Base-by-base conservation (phyloP, 2,888 invertebrate species). In the Hecatera dysodea region DNA sequence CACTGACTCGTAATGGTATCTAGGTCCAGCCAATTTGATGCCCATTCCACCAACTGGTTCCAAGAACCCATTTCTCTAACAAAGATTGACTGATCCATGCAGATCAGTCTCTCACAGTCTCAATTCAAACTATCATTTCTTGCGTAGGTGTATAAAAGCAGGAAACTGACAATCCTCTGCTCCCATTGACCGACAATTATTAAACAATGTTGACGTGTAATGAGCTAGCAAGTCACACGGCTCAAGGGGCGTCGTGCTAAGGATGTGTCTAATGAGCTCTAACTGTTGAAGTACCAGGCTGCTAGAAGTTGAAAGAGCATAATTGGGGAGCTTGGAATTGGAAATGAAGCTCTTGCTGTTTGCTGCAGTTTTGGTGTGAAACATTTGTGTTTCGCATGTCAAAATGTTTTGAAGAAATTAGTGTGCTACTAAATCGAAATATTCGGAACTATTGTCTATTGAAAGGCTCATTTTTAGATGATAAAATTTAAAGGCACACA, bases 181-280 rank as follows among this genome's bases (percentile, higher is more conserved):
- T 72, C 65, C 60, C 50, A 76, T 83, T 83, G 82, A 62, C 55
- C 62, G 55, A 17, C 75, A 82, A 83, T 82, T 78, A 80, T 60
- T 66, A 75, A 53, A 44, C 22, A 72, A 48, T 67, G 71, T 75
- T 69, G 74, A 68, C 75, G 33, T 61, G 56, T 82, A 74, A 81
- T 77, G 68, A 77, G 77, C 52, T 52, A 36, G 63, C 24, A n/a
- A 60, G 65, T 80, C 63, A 73, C 81, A 81, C 80, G 80, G 81
- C 80, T 80, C 69, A 75, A 68, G 80, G 73, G 75, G 76, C 67
- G 67, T 72, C 67, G 65, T 60, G 66, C 63, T 68, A 62, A 82
- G 77, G 81, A 85, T 72, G 69, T 67, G 52, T 61, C 71, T 87
- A 76, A 82, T 64, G 76, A 75, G 68, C 44, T 59, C 75, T 59